phyloP scores from a whole-genome alignment of 2,113 vertebrate genomes.

The Hippocampus guttulatus region DNA sequence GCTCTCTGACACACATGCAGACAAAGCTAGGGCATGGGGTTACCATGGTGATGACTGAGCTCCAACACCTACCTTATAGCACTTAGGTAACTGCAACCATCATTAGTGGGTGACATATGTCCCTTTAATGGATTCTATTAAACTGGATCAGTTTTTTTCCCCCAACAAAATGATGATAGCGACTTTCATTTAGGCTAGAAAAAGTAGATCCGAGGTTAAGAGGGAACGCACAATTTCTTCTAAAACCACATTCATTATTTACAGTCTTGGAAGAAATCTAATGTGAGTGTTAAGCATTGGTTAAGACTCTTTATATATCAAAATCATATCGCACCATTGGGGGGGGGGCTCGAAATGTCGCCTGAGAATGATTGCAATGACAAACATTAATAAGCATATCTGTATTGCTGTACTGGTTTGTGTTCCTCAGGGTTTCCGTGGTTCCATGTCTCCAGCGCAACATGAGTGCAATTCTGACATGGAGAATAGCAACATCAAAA shows the following conservation, averaged over 20 bases:
- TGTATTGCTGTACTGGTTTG: conserved; percentile 34
- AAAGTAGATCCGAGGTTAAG: conserved; percentile 12
- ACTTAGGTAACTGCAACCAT: conserved; percentile 62
- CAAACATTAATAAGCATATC: conserved; percentile 29
- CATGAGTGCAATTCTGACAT: conserved; percentile 67
- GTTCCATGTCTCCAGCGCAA: conserved; percentile 60
- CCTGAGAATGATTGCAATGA: conserved; percentile 30
- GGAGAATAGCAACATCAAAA: conserved; percentile 70
- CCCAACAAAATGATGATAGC: conserved; percentile 22
- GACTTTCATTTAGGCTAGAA: conserved; percentile 24
- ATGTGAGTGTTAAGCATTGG: background rate
- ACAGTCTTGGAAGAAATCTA: background rate
- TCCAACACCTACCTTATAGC: conserved; percentile 59
- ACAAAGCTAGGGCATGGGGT: conserved; percentile 52
- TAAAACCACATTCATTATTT: background rate
- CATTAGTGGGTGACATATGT: conserved; percentile 57
- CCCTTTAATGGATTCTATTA: conserved; percentile 53
- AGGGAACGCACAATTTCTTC: background rate
- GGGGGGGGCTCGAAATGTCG: conserved; percentile 22
- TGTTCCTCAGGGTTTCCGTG: conserved; percentile 68
- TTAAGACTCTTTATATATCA: background rate
- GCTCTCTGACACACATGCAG: conserved; percentile 3
- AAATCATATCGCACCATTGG: background rate
- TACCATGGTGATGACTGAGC: conserved; percentile 66
- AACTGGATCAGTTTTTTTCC: conserved; percentile 39